Evolutionary conservation across 2,113 vertebrate genomes (phyloP).

Genomic region (Xyrauchen texanus): DNA sequence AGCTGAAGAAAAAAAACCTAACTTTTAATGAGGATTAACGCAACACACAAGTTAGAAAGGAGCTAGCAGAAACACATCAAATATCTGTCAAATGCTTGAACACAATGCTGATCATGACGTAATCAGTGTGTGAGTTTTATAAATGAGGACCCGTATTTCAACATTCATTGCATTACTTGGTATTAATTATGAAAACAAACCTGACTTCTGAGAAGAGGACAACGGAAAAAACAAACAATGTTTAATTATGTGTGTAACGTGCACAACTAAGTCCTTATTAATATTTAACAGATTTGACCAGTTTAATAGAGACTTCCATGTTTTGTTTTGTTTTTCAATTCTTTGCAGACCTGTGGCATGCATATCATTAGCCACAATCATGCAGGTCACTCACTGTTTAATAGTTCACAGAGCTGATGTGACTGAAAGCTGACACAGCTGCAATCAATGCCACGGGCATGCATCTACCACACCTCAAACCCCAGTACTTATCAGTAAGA

Average conservation of each 20-base stretch:
- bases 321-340: not conserved
- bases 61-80: not conserved
- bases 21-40: slow-evolving; percentile 8
- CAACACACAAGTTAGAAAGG: not conserved
- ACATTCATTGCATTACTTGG: not conserved
- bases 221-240: not conserved
- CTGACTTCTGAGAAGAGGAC: not conserved
- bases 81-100: slow-evolving; percentile 1
- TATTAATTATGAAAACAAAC: slow-evolving; percentile 7
- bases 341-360: slow-evolving; percentile 2
- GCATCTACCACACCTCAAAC: slow-evolving; percentile 36
- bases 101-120: not conserved
- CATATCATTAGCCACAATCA: slow-evolving; percentile 26
- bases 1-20: not conserved
- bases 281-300: not conserved
- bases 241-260: not conserved
- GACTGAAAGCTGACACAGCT: slow-evolving; percentile 12
- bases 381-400: slow-evolving; percentile 15
- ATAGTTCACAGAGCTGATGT: not conserved
- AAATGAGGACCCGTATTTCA: not conserved
- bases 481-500: slow-evolving; percentile 16
- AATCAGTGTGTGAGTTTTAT: not conserved
- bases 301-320: not conserved
- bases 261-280: not conserved
- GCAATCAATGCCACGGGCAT: slow-evolving; percentile 38